Evolutionary conservation across 2,797 vertebrate genomes (phyloP).

Genomic region (Rhinatrema bivittatum): DNA sequence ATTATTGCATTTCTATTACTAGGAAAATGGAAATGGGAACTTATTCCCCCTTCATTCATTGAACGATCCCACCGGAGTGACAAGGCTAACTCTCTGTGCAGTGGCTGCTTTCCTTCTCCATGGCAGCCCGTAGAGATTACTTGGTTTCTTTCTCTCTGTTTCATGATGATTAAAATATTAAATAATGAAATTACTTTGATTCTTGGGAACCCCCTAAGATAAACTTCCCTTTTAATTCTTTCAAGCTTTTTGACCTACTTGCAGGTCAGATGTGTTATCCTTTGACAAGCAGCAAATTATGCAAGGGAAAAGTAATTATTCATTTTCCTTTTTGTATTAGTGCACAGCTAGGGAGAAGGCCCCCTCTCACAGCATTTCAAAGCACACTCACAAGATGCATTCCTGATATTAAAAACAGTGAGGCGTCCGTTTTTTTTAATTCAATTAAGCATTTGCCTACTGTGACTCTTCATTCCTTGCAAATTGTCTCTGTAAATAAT

Average conservation of each 20-base stretch:
- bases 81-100: too few species aligned
- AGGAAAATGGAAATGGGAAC: too few species aligned
- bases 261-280: slow-evolving; percentile 45
- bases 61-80: too few species aligned
- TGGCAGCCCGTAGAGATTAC: too few species aligned
- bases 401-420: slow-evolving; percentile 57
- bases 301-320: slow-evolving; percentile 46
- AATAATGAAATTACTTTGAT: too few species aligned
- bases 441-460: slow-evolving; percentile 70
- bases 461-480: slow-evolving; percentile 66
- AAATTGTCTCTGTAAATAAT: slow-evolving; percentile 72
- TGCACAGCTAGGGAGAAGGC: slow-evolving; percentile 29
- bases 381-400: slow-evolving; percentile 40
- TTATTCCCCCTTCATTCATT: too few species aligned
- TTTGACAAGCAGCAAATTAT: slow-evolving; percentile 37
- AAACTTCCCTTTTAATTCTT: not conserved
- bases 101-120: too few species aligned
- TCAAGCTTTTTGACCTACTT: slow-evolving; percentile 10
- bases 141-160: too few species aligned
- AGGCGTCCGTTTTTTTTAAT: slow-evolving; percentile 48
- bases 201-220: too few species aligned
- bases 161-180: too few species aligned
- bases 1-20: too few species aligned
- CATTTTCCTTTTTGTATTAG: slow-evolving; percentile 48
- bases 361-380: slow-evolving; percentile 50